Percentiles rank a stretch among this genome's conserved stretches.
phyloP scores from a whole-genome alignment of 2,113 vertebrate species.

The Sinosuthora webbiana region DNA sequence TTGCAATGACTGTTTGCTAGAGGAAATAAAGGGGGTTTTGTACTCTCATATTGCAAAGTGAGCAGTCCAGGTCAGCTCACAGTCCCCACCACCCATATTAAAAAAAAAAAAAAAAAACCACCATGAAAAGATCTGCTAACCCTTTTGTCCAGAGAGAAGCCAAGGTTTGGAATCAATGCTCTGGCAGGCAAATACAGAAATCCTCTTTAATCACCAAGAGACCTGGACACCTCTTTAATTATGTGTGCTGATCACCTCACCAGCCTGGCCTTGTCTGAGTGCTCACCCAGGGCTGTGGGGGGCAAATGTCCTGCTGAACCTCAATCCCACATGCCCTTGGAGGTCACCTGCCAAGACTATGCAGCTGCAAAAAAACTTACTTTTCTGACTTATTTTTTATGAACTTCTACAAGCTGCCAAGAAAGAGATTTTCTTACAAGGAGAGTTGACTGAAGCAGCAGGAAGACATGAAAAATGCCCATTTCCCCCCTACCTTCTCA shows the following conservation, averaged over 20 bases:
- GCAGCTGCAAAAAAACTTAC: neutral
- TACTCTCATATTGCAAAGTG: neutral
- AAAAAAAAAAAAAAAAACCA: neutral
- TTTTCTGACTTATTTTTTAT: neutral
- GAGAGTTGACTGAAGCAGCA: neutral
- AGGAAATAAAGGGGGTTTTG: neutral
- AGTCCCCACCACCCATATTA: accelerated
- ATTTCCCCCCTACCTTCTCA: neutral
- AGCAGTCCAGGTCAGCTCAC: neutral
- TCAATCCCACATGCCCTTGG: neutral
- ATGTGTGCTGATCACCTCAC: neutral
- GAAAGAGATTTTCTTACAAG: neutral
- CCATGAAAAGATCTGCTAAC: neutral
- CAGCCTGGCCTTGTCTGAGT: neutral
- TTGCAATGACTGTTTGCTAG: neutral
- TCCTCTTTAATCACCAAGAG: neutral
- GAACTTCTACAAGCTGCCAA: neutral
- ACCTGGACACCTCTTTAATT: neutral
- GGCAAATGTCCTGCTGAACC: accelerated
- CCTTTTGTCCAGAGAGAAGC: neutral
- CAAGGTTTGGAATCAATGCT: neutral
- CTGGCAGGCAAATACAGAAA: neutral
- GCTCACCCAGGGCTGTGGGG: neutral
- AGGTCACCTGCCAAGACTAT: neutral
- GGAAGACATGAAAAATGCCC: neutral